Evolutionary conservation across 92 coral and sea anemone genomes (phyloP), one percentile per base, ranked within the genome.

Genomic region (Virgularia gustaviana): DNA sequence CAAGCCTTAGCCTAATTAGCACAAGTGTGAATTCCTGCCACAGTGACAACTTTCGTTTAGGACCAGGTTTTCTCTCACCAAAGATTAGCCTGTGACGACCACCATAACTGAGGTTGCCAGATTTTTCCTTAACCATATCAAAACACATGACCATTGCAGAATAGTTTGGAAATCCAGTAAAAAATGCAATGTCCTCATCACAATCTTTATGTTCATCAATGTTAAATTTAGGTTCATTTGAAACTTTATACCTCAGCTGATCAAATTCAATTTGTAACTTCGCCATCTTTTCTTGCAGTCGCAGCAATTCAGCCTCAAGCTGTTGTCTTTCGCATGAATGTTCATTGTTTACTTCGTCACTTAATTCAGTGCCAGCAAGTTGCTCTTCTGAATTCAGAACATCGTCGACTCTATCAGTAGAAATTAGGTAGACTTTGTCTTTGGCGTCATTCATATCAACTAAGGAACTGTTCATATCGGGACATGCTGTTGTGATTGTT

Each of bases 191-290:
- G 74, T 45, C 37, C 34, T 67, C 35, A 55, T 67, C 75, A 19
- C 53, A 43, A 68, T 68, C 63, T 68, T 64, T 64, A 49, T 64
- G 35, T 23, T 22, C 70, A 62, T 62, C 70, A 62, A 64, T 64
- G 49, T 64, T 49, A 32, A 64, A 64, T 23, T 27, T 24, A 6
- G 71, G 71, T 11, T 64, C 71, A 16, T 64, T 39, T 39, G 39
- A 18, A 32, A 24, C 29, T 39, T 32, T 36, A 29, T 24, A 64
- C 45, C 19, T 36, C 45, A 64, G 71, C 22, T 39, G 39, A 35
- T 64, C 41, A 64, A 64, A 33, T 47, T 64, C 45, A n/a, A 34
- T 64, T 47, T 33, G 39, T 19, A 61, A 38, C 22, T 27, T 24
- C 22, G 28, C 34, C 37, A 61, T 16, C 15, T 33, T 20, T 61